phyloP scores from a whole-genome alignment of 2,113 vertebrate species.

The Puntigrus tetrazona region DNA sequence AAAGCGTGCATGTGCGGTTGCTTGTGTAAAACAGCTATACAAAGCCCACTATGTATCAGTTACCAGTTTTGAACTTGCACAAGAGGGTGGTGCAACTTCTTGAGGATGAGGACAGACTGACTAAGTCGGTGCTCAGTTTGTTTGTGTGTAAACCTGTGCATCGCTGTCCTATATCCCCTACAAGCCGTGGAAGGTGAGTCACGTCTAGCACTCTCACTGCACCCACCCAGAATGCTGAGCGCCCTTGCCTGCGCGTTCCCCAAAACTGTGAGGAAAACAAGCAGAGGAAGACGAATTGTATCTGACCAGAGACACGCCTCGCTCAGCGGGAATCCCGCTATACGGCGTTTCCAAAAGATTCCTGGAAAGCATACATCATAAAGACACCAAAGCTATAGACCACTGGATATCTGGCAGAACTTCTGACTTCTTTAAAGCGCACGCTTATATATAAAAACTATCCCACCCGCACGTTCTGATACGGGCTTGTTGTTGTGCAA shows the following conservation, averaged over 20 bases:
- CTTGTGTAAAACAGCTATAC: background rate
- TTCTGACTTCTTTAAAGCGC: background rate
- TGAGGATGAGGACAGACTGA: background rate
- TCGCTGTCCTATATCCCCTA: background rate
- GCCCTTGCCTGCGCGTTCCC: background rate
- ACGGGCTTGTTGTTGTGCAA: conserved; percentile 60
- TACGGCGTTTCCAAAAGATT: background rate
- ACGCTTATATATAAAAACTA: background rate
- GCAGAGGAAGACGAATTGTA: background rate
- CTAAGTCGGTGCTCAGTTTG: conserved; percentile 19
- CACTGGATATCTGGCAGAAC: background rate
- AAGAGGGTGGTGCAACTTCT: conserved; percentile 1
- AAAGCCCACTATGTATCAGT: background rate
- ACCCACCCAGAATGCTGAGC: conserved; percentile 21
- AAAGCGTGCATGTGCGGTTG: background rate
- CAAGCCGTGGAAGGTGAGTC: conserved; percentile 10
- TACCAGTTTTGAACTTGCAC: conserved; percentile 6
- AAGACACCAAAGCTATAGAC: background rate
- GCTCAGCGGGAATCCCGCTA: background rate
- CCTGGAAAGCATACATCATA: background rate
- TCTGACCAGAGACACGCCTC: conserved; percentile 14
- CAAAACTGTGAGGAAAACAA: conserved; percentile 1
- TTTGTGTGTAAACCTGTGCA: conserved; percentile 19
- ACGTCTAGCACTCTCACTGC: background rate
- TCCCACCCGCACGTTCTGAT: background rate